These are phyloP conservation scores for Drosophila subquinaria DNA, from an alignment of 2,888 invertebrate species.

Conservation along the genomic window DNA sequence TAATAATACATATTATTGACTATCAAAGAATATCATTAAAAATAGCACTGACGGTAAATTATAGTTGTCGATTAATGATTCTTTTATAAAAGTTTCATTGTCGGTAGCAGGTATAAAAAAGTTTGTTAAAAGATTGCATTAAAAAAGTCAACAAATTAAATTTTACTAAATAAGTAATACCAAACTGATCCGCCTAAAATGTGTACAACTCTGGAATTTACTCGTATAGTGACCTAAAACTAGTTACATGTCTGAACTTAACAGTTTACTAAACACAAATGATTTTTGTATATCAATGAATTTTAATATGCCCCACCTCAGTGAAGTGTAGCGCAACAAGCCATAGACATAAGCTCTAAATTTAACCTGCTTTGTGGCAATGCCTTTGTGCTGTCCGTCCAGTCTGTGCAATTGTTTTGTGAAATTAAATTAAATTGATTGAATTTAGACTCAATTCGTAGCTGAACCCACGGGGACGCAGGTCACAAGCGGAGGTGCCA, in stretches of 20 bases:
- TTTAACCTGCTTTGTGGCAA: slow-evolving; percentile 38
- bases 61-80: too few relatives aligned
- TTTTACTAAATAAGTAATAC: background rate
- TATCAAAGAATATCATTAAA: background rate
- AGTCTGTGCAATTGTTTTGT: slow-evolving; percentile 73
- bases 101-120: too few relatives aligned
- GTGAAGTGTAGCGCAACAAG: slow-evolving; percentile 23
- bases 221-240: background rate
- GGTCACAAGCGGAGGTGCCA: slow-evolving; percentile 69
- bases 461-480: slow-evolving; percentile 57
- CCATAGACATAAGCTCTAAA: slow-evolving; percentile 11
- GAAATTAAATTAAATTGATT: slow-evolving; percentile 82
- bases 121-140: background rate
- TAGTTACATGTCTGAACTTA: slow-evolving; percentile 5
- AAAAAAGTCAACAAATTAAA: background rate
- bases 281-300: background rate
- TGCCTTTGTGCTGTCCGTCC: slow-evolving; percentile 35
- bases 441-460: slow-evolving; percentile 73
- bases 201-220: background rate
- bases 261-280: background rate
- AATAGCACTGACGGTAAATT: background rate
- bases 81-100: too few relatives aligned
- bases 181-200: background rate
- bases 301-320: slow-evolving; percentile 23
- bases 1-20: background rate